phyloP scores from a whole-genome alignment of 2,797 vertebrate genomes.

The Melanogrammus aeglefinus region DNA sequence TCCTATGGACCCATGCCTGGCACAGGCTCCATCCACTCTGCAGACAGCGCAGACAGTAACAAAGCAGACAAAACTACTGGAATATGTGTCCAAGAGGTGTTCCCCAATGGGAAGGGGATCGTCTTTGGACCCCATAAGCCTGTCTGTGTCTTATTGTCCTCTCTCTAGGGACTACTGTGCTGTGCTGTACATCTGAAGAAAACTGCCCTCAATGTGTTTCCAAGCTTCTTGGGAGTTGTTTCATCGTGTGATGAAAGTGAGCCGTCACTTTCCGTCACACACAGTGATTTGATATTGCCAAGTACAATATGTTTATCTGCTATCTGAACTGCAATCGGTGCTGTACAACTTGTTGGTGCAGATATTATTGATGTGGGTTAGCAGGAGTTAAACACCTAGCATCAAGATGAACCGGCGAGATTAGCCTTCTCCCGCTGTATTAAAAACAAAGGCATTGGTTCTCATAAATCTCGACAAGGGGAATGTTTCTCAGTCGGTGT shows the following conservation, averaged over 20 bases:
- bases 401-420: slow-evolving; percentile 56
- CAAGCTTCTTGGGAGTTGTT: slow-evolving; percentile 28
- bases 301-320: slow-evolving; percentile 45
- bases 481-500: slow-evolving; percentile 56
- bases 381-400: slow-evolving; percentile 58
- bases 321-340: slow-evolving; percentile 63
- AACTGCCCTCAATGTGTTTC: slow-evolving; percentile 44
- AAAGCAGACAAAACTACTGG: slow-evolving; percentile 72
- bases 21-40: slow-evolving; percentile 62
- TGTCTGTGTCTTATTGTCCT: slow-evolving; percentile 63
- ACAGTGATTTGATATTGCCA: slow-evolving; percentile 40
- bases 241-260: slow-evolving; percentile 50
- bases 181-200: slow-evolving; percentile 48
- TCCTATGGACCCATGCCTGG: slow-evolving; percentile 71
- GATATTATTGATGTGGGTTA: slow-evolving; percentile 60
- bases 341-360: slow-evolving; percentile 52
- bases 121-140: slow-evolving; percentile 63
- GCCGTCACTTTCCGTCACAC: slow-evolving; percentile 28
- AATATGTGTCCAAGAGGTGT: slow-evolving; percentile 66
- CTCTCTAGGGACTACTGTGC: slow-evolving; percentile 42
- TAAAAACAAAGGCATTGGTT: slow-evolving; percentile 64
- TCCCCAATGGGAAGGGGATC: slow-evolving; percentile 62
- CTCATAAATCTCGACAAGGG: slow-evolving; percentile 67
- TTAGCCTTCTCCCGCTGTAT: slow-evolving; percentile 49
- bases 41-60: slow-evolving; percentile 66